Conservation (phyloP, 2,888 invertebrate genomes). For the Pandemis heparana region DNA sequence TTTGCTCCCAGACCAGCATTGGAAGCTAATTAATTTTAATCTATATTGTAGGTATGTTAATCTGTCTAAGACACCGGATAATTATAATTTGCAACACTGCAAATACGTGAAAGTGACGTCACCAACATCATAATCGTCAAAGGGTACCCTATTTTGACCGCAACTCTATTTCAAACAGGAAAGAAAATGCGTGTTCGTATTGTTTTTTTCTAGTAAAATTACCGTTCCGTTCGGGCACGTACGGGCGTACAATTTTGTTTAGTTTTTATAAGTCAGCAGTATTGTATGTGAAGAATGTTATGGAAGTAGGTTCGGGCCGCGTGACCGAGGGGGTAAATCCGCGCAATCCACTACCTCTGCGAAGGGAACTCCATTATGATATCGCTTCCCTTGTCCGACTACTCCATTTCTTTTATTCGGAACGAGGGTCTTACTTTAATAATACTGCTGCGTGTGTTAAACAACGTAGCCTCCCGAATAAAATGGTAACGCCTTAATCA, state of each 20-base stretch:
- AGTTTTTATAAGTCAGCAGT: conserved; percentile 38
- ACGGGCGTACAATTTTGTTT: conserved; percentile 19
- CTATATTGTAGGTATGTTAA: too few species aligned
- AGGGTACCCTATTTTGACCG: conserved; percentile 24
- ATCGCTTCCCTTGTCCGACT: conserved; percentile 31
- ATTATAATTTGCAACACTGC: too few species aligned
- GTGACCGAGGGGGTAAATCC: conserved; percentile 32
- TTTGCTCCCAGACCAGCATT: too few species aligned
- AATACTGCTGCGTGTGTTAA: conserved; percentile 34
- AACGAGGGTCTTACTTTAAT: conserved; percentile 31
- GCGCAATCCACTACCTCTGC: conserved; percentile 36
- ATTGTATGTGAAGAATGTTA: conserved; percentile 36
- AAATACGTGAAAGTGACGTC: not conserved
- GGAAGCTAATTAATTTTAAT: too few species aligned
- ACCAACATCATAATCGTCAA: conserved; percentile 24
- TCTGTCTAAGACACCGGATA: too few species aligned
- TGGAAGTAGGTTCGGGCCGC: conserved; percentile 11
- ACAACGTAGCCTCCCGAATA: not conserved
- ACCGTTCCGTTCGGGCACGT: conserved; percentile 13
- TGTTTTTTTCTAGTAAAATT: not conserved
- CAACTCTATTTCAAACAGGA: conserved; percentile 28
- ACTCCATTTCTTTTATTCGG: conserved; percentile 33
- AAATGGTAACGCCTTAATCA: conserved; percentile 6
- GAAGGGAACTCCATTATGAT: conserved; percentile 38
- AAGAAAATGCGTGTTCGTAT: conserved; percentile 1